Evolutionary conservation across 2,888 invertebrate genomes (phyloP), one percentile per base, ranked within the genome.

Genomic region (Lacanobia oleracea): DNA sequence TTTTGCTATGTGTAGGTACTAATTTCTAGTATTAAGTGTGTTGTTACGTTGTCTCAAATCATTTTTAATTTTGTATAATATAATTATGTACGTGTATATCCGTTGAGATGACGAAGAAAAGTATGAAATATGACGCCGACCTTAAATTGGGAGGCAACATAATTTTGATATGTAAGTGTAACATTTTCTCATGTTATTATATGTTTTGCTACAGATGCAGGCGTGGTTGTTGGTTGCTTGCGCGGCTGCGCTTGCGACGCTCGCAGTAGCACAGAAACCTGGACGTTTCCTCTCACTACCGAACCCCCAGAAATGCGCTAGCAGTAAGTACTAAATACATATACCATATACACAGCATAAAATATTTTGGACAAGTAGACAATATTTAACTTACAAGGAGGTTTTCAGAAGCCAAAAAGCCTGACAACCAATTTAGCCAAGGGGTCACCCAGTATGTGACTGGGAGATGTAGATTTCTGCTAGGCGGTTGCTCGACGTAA

Each of bases 231-330:
- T 96, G 90, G 93, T 98, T 93, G 97, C 97, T 90, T 94, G 93
- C 89, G 92, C 89, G 70, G 93, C 92, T 69, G 91, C 91, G 86
- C 91, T 97, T 89, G 96, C 96, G 85, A 96, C 97, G 84, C 93
- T 97, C 86, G 97, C 97, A 86, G 96, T 96, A 83, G 97, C 97
- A 81, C 97, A 97, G 89, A 97, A 98, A 91, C 98, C 98, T 18
- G 98, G 98, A 89, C 96, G 98, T 88, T 98, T 98, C 96, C 96
- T 98, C 82, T 97, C 98, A 64, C 97, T 98, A 85, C 98, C 98
- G 60, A 96, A 97, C 79, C 97, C 98, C 77, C 97, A 97, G 91
- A 98, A 98, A 96, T 98, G 98, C 94, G 97, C 98, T 80, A 97
- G 96, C 94, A 97, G 98, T 98, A 96, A 98, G 98, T 98, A 27